Conservation (phyloP, 92 coral and sea anemone genomes). For the Porites evermanni region DNA sequence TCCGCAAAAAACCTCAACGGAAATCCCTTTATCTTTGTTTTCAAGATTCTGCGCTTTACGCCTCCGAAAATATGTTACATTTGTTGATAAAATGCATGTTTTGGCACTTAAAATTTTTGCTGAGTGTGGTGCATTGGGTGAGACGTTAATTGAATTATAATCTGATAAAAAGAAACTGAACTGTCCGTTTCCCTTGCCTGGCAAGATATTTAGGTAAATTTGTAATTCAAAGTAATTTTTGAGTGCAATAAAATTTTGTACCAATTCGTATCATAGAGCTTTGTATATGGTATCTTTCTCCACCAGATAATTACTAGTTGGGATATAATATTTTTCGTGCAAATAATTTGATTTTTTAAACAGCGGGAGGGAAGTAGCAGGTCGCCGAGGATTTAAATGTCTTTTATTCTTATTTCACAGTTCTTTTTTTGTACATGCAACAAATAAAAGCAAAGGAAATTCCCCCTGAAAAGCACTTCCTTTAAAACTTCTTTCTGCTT, state of each 20-base stretch:
- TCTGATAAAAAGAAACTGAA: conserved; percentile 1
- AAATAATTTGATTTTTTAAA: conserved; percentile 14
- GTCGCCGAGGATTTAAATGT: neutral
- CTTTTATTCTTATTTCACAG: neutral
- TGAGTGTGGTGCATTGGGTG: neutral
- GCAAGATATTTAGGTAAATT: neutral
- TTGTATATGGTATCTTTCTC: too few relatives aligned
- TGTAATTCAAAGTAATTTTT: too few relatives aligned
- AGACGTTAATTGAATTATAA: conserved; percentile 36
- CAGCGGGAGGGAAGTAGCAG: conserved; percentile 28
- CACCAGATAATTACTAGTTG: too few relatives aligned
- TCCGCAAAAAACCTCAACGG: conserved; percentile 28
- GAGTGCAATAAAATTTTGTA: too few relatives aligned
- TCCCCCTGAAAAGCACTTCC: neutral
- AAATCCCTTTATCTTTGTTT: conserved; percentile 36
- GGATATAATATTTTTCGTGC: neutral
- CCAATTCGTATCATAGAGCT: too few relatives aligned
- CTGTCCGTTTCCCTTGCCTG: neutral
- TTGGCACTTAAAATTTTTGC: neutral
- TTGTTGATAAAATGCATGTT: neutral
- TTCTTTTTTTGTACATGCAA: conserved; percentile 4
- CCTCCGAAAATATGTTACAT: neutral
- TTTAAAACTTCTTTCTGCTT: neutral
- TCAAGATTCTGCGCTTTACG: neutral
- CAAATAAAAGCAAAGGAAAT: neutral